phyloP scores from a whole-genome alignment of 2,888 invertebrate species.

The Cartodere bifasciata region DNA sequence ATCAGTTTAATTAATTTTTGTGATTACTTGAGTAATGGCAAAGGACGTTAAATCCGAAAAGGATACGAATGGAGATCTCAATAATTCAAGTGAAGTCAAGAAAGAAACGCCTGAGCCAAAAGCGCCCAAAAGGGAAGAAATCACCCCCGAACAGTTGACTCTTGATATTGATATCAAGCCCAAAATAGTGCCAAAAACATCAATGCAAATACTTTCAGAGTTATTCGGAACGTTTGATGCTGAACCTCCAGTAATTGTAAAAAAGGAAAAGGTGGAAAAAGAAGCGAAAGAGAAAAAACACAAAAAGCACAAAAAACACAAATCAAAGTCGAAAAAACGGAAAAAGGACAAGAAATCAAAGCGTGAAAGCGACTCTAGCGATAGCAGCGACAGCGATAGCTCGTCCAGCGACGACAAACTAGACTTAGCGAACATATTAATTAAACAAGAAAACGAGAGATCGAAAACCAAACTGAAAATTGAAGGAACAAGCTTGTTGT shows the following conservation, averaged over 20 bases:
- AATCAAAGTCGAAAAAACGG: slow-evolving; percentile 41
- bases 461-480: slow-evolving; percentile 28
- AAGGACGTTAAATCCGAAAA: no score
- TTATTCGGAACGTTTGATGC: slow-evolving; percentile 68
- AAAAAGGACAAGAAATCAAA: slow-evolving; percentile 34
- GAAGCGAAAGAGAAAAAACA: slow-evolving; percentile 44
- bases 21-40: no score
- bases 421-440: slow-evolving; percentile 29
- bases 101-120: slow-evolving; percentile 1
- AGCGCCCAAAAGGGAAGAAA: no score
- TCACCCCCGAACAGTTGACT: no score
- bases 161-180: slow-evolving; percentile 22
- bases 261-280: slow-evolving; percentile 30
- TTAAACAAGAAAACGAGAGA: slow-evolving; percentile 28
- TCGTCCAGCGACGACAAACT: slow-evolving; percentile 24
- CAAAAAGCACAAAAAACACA: slow-evolving; percentile 46
- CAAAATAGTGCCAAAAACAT: slow-evolving; percentile 43
- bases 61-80: no score
- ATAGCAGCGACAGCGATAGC: slow-evolving; percentile 23
- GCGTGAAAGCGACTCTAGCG: slow-evolving; percentile 23
- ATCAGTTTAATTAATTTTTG: no score
- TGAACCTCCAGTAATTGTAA: slow-evolving; percentile 43
- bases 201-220: slow-evolving; percentile 71
- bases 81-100: no score
- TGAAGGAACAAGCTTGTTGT: slow-evolving; percentile 21